Evolutionary conservation across 2,888 invertebrate species (phyloP), one percentile per base, ranked within the genome.

Genomic region (Diarsia dahlii): DNA sequence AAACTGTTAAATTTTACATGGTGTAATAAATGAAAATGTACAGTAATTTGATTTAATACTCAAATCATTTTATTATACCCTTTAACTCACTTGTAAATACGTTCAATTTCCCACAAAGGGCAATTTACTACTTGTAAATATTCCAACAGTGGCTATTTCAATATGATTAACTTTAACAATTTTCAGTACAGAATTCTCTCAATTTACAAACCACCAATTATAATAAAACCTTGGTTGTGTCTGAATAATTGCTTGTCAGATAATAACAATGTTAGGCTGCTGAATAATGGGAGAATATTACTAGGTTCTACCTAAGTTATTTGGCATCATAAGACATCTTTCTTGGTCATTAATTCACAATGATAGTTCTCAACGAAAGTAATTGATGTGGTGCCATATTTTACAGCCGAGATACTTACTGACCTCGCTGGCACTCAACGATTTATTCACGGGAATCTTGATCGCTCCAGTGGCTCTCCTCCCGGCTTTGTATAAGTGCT

Each of bases 381-480:
- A 82, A 85, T 85, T 80, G 70, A 85, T 82, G 68, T 82, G 76
- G 45, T 84, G 71, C 76, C 74, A 84, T 87, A 87, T 88, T 89
- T 94, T 93, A 64, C 97, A 99, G 98, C 98, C 99, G 39, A 97
- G 98, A 87, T 98, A 98, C 95, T 97, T 99, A 88, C 97, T 99
- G 91, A 99, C 99, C 76, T 99, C 98, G 77, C 95, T 99, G 92
- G 98, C 99, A 52, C 97, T 98, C 89, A 99, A 98, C 97, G 98
- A 99, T 94, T 97, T 99, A 84, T 98, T 98, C 90, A 98, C 98
- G 93, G 99, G 99, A 65, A 97, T 98, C 88, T 97, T 99, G 91
- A 98, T 99, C 90, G 98, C 98, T 71, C 98, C 98, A 46, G 98
- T 98, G 90, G 98, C 98, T 77, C 97, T 99, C 82, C 96, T 98